Base-by-base conservation (phyloP, 2,797 vertebrate species). In the Ictinia mississippiensis region DNA sequence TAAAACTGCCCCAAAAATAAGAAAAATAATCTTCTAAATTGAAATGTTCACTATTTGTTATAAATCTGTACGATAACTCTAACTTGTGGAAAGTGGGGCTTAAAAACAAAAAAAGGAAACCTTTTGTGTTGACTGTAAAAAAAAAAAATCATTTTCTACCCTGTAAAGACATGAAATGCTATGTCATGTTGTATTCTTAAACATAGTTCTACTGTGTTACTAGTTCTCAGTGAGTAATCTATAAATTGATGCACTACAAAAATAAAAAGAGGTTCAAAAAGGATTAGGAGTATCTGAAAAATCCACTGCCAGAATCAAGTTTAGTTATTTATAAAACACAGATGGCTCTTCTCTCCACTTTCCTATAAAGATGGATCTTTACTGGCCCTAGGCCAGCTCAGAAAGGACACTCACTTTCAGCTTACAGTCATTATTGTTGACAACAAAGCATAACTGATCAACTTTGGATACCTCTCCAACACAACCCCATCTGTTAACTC, bases 351-450 rank as follows among this genome's bases (percentile, higher is more conserved):
- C 56, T 87, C 29, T 22, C 35, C 20, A 15, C 15, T 86, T 77
- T 65, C 44, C 53, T 83, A 58, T 11, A 15, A 72, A 45, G 53
- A 63, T 23, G 26, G 33, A 31, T 80, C 33, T 73, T 81, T 59
- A n/a, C 56, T 86, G n/a, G 58, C 58, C 37, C 42, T 50, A 74
- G 53, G 68, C 65, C 72, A 89, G 79, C 58, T 93, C 44, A n/a
- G 45, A 80, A 93, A 90, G 87, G 49, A 79, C 56, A 65, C 11
- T 84, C n/a, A 63, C 35, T 59, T 90, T 47, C 77, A 87, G 58
- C 26, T 93, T 52, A 67, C 20, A 74, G 49, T 58, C 28, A 37
- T 47, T 77, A 59, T 2, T 83, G 28, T 2, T 89, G 84, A 83
- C 83, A 70, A 65, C 28, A 80, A 40, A 55, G 80, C 15, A 19